Evolutionary conservation across 2,797 vertebrate genomes (phyloP).

Genomic region (Enteromius argenteus): DNA sequence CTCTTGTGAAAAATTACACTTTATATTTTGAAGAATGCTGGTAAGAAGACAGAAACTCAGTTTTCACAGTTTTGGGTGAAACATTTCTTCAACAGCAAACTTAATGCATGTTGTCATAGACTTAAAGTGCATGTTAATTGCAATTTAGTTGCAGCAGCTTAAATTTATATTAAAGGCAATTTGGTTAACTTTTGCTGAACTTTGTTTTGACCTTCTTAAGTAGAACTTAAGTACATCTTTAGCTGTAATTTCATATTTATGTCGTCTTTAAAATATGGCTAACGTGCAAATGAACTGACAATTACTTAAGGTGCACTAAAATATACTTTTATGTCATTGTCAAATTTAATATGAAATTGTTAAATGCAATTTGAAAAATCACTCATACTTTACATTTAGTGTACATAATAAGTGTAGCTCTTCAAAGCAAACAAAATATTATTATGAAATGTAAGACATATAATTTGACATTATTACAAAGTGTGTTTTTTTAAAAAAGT

Average conservation of each 20-base stretch:
- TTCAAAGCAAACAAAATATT: background rate
- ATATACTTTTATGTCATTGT: background rate
- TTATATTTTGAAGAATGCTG: no score
- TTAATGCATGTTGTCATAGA: background rate
- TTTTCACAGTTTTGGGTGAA: background rate
- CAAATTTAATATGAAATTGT: background rate
- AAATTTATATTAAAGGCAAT: background rate
- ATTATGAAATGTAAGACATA: background rate
- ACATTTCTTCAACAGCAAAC: background rate
- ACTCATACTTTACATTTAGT: background rate
- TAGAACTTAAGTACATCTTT: background rate
- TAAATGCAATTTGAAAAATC: background rate
- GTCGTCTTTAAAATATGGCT: background rate
- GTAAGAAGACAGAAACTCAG: background rate
- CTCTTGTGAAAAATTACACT: background rate
- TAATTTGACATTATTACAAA: background rate
- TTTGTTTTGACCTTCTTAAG: background rate
- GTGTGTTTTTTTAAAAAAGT: background rate
- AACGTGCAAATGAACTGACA: background rate
- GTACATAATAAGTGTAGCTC: background rate
- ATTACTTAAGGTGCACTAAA: background rate
- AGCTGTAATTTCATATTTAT: background rate
- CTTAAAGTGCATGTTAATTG: background rate
- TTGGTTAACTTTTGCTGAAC: no score
- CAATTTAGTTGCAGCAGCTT: background rate